Evolutionary conservation across 1,140 invertebrate species (phyloP).

Genomic region (Drosophila tristis): DNA sequence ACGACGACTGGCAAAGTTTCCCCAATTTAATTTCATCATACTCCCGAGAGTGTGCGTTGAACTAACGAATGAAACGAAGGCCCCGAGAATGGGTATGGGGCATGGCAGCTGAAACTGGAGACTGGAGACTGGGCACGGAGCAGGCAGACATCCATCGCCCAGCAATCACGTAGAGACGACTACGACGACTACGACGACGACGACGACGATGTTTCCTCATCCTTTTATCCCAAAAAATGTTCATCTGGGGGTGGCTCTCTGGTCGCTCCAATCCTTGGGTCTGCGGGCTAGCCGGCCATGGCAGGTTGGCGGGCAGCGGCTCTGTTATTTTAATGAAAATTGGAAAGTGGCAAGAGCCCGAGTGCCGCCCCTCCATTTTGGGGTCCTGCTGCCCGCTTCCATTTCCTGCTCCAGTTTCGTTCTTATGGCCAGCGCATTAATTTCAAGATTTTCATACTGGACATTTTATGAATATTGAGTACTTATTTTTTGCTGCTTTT

Average conservation of each 20-base stretch:
- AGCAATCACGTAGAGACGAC: constrained; percentile 69
- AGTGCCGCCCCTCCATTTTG: constrained; percentile 23
- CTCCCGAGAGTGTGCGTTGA: constrained; percentile 79
- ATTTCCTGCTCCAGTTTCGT: constrained; percentile 30
- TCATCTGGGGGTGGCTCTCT: constrained; percentile 48
- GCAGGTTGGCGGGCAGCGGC: constrained; percentile 3
- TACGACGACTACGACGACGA: constrained; percentile 44
- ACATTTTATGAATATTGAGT: constrained; percentile 43
- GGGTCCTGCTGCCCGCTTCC: not conserved
- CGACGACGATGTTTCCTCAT: constrained; percentile 29
- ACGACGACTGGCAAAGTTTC: constrained; percentile 73
- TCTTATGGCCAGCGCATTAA: constrained; percentile 58
- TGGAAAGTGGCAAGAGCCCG: constrained; percentile 75
- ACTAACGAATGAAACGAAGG: constrained; percentile 74
- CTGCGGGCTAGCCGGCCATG: not conserved
- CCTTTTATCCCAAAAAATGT: constrained; percentile 25
- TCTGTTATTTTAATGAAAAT: constrained; percentile 84
- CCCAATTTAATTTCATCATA: constrained; percentile 84
- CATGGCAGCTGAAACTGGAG: not conserved
- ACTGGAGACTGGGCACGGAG: constrained; percentile 8
- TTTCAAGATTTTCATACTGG: constrained; percentile 69
- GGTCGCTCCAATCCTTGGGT: constrained; percentile 37
- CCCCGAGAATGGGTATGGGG: constrained; percentile 21
- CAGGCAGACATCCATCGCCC: constrained; percentile 61
- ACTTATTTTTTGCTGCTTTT: constrained; percentile 10